Evolutionary conservation across 2,797 vertebrate species (phyloP).

Genomic region (Neolamprologus multifasciatus): DNA sequence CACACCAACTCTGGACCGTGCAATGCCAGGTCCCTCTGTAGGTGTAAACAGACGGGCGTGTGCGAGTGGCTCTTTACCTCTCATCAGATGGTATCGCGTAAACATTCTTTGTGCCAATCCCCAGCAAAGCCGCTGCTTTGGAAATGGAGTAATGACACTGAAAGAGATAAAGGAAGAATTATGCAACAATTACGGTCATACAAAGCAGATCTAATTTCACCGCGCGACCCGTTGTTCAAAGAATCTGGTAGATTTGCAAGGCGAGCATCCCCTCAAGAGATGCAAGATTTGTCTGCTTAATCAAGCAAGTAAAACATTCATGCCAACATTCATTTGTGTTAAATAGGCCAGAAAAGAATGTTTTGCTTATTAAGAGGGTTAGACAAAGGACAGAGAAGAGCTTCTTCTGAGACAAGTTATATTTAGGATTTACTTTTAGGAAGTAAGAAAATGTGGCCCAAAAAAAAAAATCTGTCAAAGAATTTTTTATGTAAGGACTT

Average conservation of each 20-base stretch:
- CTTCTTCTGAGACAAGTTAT: neutral
- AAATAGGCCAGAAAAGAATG: neutral
- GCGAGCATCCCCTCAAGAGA: neutral
- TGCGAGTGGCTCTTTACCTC: constrained; percentile 59
- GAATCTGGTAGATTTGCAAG: neutral
- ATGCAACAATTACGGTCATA: neutral
- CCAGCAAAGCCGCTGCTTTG: constrained; percentile 82
- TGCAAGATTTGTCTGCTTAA: neutral
- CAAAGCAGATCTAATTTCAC: neutral
- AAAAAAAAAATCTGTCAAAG: rapidly evolving
- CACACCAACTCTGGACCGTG: no score
- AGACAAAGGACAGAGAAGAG: neutral
- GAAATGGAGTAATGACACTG: constrained; percentile 85
- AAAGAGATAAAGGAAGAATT: neutral
- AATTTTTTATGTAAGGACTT: neutral
- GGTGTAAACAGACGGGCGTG: neutral
- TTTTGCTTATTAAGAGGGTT: neutral
- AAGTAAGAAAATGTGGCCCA: neutral
- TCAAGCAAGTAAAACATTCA: neutral
- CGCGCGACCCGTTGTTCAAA: neutral
- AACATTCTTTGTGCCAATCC: constrained; percentile 82
- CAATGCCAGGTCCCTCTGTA: neutral
- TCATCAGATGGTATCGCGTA: constrained; percentile 78
- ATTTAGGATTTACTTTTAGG: neutral
- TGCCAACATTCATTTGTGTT: neutral